Percentiles rank a stretch among this genome's conserved stretches.
phyloP scores from a whole-genome alignment of 2,888 invertebrate genomes.

The Ormia ochracea region DNA sequence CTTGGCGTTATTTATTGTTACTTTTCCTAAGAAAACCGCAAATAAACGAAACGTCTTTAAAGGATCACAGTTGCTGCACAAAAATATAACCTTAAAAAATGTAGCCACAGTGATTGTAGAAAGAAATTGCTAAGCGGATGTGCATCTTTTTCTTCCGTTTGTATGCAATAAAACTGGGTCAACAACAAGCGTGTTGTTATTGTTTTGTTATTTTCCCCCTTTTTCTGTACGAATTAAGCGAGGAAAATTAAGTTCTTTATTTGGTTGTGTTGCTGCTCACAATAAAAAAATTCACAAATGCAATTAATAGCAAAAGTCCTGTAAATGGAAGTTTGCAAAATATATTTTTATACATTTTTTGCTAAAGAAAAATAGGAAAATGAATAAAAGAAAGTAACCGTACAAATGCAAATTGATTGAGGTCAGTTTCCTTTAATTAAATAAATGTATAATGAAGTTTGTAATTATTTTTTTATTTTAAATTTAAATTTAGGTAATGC shows the following conservation, averaged over 20 bases:
- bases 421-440: neutral
- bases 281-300: slow-evolving; percentile 4
- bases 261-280: neutral
- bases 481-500: no score
- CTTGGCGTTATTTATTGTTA: slow-evolving; percentile 16
- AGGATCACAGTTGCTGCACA: slow-evolving; percentile 27
- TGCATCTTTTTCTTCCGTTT: slow-evolving; percentile 41
- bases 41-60: neutral
- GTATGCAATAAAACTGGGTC: slow-evolving; percentile 46
- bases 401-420: neutral
- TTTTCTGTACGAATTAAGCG: slow-evolving; percentile 7
- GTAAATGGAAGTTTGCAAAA: slow-evolving; percentile 2
- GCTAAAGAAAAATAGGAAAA: neutral
- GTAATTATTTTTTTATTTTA: no score
- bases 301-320: slow-evolving; percentile 17
- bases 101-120: slow-evolving; percentile 1
- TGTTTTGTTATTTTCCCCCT: neutral
- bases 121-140: slow-evolving; percentile 42
- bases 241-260: slow-evolving; percentile 18
- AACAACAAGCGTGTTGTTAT: slow-evolving; percentile 31
- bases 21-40: slow-evolving; percentile 13
- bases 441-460: no score
- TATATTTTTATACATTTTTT: neutral
- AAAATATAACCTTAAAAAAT: slow-evolving; percentile 23
- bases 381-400: neutral